Percentiles rank a stretch among this genome's conserved stretches.
Evolutionary conservation across 2,113 vertebrate species (phyloP).

Genomic region (Lampris megalopsis): DNA sequence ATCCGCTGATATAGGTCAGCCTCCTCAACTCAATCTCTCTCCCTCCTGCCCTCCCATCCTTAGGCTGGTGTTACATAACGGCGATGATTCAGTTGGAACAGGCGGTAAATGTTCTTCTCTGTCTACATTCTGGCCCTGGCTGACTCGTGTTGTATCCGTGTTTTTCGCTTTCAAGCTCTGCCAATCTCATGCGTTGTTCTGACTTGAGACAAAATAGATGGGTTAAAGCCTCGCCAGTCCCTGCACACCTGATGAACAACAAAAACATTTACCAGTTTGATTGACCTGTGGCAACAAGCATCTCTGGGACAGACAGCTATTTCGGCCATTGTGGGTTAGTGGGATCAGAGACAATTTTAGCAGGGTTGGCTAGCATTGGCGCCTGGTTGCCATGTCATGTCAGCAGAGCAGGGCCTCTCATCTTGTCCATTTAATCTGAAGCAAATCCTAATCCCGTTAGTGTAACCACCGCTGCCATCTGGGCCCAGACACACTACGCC

Average conservation of each 20-base stretch:
- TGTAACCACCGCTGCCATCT: constrained; percentile 74
- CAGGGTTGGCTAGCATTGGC: constrained; percentile 28
- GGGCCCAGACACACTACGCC: constrained; percentile 58
- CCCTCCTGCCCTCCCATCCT: constrained; percentile 24
- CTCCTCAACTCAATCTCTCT: constrained; percentile 45
- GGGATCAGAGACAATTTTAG: constrained; percentile 26
- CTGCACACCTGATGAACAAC: constrained; percentile 21
- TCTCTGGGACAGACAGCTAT: neutral
- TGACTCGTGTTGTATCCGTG: constrained; percentile 47
- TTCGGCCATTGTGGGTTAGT: constrained; percentile 15
- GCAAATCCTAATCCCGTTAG: constrained; percentile 79
- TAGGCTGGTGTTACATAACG: constrained; percentile 70
- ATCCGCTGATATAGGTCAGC: constrained; percentile 72
- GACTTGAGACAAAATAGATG: constrained; percentile 37
- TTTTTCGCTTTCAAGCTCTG: constrained; percentile 31
- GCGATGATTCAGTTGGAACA: constrained; percentile 68
- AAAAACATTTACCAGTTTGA: neutral
- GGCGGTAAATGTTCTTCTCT: constrained; percentile 47
- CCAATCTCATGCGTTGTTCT: constrained; percentile 5
- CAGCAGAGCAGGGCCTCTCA: constrained; percentile 53
- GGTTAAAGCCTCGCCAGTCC: neutral
- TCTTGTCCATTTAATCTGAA: constrained; percentile 71
- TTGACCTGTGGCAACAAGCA: neutral
- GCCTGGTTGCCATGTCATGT: constrained; percentile 39
- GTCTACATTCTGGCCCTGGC: constrained; percentile 58